These are phyloP conservation scores for Drosophila aff. DNA, from an alignment of 1,140 invertebrate genomes.

Conservation along the genomic window DNA sequence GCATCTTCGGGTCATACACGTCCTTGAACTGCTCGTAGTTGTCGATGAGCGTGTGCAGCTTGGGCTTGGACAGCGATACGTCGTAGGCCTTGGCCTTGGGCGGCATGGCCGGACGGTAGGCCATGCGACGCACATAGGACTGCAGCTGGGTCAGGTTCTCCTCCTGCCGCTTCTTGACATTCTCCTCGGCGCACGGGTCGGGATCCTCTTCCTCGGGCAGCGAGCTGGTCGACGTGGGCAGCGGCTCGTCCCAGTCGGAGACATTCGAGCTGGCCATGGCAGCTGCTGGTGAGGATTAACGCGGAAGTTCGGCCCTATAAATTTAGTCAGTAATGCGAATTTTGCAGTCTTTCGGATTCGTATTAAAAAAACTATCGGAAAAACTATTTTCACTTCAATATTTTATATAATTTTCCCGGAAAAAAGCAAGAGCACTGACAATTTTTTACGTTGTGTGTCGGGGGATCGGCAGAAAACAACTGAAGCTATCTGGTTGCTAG, in stretches of 20 bases:
- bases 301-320: neutral
- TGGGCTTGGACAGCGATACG: constrained; percentile 59
- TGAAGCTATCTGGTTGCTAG: neutral
- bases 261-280: constrained; percentile 68
- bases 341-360: constrained; percentile 6
- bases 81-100: constrained; percentile 59
- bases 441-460: constrained; percentile 14
- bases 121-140: constrained; percentile 70
- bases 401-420: neutral
- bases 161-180: constrained; percentile 48
- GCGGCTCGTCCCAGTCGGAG: constrained; percentile 73
- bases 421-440: constrained; percentile 22
- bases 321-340: constrained; percentile 41
- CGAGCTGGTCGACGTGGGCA: constrained; percentile 53
- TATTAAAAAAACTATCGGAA: neutral
- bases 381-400: neutral
- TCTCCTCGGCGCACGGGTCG: constrained; percentile 60
- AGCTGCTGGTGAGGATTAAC: neutral
- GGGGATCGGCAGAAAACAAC: neutral
- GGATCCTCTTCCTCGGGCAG: constrained; percentile 50
- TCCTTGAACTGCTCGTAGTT: constrained; percentile 68
- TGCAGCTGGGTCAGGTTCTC: constrained; percentile 66
- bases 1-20: constrained; percentile 61
- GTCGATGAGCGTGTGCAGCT: constrained; percentile 31
- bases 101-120: constrained; percentile 71